Evolutionary conservation across 2,888 invertebrate genomes (phyloP).

Genomic region (Amphipoea oculea): DNA sequence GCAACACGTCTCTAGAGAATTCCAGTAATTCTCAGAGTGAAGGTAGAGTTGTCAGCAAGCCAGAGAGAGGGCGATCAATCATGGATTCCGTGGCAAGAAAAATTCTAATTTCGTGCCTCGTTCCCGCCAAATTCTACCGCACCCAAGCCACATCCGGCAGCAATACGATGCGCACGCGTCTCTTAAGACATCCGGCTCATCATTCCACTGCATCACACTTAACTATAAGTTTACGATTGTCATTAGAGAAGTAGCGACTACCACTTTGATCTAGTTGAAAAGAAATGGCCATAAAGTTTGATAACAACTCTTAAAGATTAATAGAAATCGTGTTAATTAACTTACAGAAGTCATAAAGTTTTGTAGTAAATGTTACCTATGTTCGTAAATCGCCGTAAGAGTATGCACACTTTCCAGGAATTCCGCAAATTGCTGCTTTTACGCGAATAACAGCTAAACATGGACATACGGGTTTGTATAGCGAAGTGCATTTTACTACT

Average conservation of each 20-base stretch:
- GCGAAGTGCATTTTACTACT: conserved; percentile 73
- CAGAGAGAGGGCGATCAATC: conserved; percentile 76
- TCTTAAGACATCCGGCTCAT: conserved; percentile 79
- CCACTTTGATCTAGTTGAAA: conserved; percentile 77
- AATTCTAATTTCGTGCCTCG: conserved; percentile 80
- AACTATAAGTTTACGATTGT: conserved; percentile 76
- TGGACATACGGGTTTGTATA: conserved; percentile 45
- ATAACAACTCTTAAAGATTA: conserved; percentile 31
- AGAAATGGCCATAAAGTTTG: conserved; percentile 60
- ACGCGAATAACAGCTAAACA: conserved; percentile 31
- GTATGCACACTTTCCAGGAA: conserved; percentile 11
- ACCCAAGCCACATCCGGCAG: conserved; percentile 78
- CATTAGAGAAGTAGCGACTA: conserved; percentile 70
- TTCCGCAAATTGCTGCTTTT: conserved; percentile 27
- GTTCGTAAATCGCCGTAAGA: conserved; percentile 26
- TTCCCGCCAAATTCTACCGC: conserved; percentile 78
- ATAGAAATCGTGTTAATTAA: conserved; percentile 45
- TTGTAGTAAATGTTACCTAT: conserved; percentile 10
- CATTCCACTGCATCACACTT: conserved; percentile 75
- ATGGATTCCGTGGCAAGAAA: conserved; percentile 72
- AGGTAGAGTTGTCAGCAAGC: conserved; percentile 67
- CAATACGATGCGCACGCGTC: conserved; percentile 74
- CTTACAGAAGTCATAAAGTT: neutral
- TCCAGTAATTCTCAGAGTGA: conserved; percentile 65
- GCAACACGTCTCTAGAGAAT: conserved; percentile 70